Base-by-base conservation (phyloP, 2,797 vertebrate species). In the Catharus ustulatus region DNA sequence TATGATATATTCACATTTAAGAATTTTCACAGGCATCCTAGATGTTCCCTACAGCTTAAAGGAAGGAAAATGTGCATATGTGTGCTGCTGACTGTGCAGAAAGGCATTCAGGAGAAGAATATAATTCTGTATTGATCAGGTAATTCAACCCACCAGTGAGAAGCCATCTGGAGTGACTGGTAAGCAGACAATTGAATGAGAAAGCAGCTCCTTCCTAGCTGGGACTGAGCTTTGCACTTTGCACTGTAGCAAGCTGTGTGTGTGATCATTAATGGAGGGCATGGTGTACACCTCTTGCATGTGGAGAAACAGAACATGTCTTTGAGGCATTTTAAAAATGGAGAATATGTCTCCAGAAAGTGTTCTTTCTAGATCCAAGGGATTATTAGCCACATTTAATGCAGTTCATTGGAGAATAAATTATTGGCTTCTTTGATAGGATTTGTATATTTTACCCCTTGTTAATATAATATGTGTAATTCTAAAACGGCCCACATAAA, bases 61-160 rank as follows among this genome's bases (percentile, higher is more conserved):
- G 48, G n/a, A 58, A 69, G 38, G 14, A 83, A 83, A 62, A 79
- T 7, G 11, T 14, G 9, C 15, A 19, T 3, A 0, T 0, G 0
- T 2, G 2, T 42, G 14, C 23, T 83, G 15, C 26, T 73, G 26
- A 38, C 38, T 61, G 17, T 48, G 49, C 48, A 61, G 29, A 57
- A 68, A 61, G 38, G 12, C 19, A 48, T 34, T 61, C 45, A 48
- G n/a, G 23, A 51, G 26, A 76, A 57, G 15, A 67, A 49, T 49
- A 59, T 51, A 3, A 5, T 69, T 63, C 23, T 54, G 26, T 26
- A 30, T 29, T 48, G 15, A 54, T 57, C 23, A 57, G 32, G 19
- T 43, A 49, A 55, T 62, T 78, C 48, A 86, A 48, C 18, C 15
- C 7, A 34, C 23, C 13, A 55, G 21, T 9, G 1, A 64, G 57